These are phyloP conservation scores for Volucella inflata DNA, from an alignment of 2,888 invertebrate species.

Conservation along the genomic window DNA sequence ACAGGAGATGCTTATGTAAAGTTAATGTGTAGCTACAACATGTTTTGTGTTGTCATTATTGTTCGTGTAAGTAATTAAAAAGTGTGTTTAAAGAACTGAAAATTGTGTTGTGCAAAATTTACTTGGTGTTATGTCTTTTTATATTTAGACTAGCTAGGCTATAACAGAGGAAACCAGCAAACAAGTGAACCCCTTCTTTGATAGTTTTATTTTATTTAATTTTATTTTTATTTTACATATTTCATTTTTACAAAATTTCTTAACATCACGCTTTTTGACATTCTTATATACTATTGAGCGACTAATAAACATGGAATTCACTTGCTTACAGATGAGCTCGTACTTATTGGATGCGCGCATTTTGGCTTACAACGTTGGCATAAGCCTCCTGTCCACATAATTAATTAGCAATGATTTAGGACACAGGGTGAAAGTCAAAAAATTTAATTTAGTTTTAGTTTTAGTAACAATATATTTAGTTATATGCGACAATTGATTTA, in stretches of 20 bases:
- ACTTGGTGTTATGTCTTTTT: constrained; percentile 12
- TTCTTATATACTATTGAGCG: too few species aligned
- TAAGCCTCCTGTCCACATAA: constrained; percentile 26
- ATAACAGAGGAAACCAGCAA: background rate
- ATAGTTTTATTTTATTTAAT: too few species aligned
- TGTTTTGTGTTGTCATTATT: constrained; percentile 2
- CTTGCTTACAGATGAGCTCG: background rate
- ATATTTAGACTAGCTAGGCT: constrained; percentile 17
- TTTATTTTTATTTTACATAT: too few species aligned
- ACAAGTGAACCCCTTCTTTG: constrained; percentile 1
- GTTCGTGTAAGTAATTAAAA: constrained; percentile 16
- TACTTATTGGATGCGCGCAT: constrained; percentile 30
- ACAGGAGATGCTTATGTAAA: constrained; percentile 27
- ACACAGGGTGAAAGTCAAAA: constrained; percentile 45
- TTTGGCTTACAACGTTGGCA: constrained; percentile 46
- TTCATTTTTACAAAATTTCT: too few species aligned
- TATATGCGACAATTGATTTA: constrained; percentile 47
- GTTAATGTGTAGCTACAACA: constrained; percentile 18
- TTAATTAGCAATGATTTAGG: constrained; percentile 29
- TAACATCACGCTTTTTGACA: too few species aligned
- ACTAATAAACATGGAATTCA: too few species aligned
- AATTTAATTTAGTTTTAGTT: constrained; percentile 20
- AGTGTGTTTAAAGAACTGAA: constrained; percentile 39
- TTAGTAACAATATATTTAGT: constrained; percentile 61
- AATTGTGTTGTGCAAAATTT: constrained; percentile 28